phyloP scores from a whole-genome alignment of 2,113 vertebrate genomes.

The Myiozetetes cayanensis region DNA sequence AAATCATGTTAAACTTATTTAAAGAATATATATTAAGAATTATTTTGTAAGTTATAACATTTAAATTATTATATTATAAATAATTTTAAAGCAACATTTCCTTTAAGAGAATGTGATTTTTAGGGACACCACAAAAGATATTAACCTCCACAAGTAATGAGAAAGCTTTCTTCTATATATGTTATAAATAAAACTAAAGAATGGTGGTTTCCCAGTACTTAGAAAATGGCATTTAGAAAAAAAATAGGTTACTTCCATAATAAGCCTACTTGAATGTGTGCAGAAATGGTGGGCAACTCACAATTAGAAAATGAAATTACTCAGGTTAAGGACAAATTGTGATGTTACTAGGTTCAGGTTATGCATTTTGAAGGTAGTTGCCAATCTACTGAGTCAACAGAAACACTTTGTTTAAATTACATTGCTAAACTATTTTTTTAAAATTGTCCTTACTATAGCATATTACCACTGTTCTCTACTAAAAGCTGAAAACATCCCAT shows the following conservation, averaged over 20 bases:
- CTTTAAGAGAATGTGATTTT: neutral
- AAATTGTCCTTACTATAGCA: neutral
- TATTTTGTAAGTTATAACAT: neutral
- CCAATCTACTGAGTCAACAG: neutral
- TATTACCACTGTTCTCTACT: neutral
- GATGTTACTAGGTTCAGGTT: neutral
- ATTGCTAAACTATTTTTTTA: neutral
- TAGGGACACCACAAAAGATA: neutral
- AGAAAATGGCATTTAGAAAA: neutral
- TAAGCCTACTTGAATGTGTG: neutral
- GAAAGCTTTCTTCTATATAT: neutral
- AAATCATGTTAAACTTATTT: neutral
- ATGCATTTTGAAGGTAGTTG: neutral
- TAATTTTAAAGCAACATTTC: neutral
- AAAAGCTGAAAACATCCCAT: fast-evolving
- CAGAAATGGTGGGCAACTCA: neutral
- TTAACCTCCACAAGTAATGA: neutral
- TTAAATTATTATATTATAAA: neutral
- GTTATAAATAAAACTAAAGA: neutral
- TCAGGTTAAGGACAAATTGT: neutral
- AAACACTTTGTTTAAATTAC: neutral
- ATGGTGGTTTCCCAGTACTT: neutral
- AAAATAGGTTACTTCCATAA: neutral
- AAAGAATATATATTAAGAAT: neutral
- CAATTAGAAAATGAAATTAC: neutral